phyloP scores from a whole-genome alignment of 2,797 vertebrate genomes.

The Bradypus variegatus region DNA sequence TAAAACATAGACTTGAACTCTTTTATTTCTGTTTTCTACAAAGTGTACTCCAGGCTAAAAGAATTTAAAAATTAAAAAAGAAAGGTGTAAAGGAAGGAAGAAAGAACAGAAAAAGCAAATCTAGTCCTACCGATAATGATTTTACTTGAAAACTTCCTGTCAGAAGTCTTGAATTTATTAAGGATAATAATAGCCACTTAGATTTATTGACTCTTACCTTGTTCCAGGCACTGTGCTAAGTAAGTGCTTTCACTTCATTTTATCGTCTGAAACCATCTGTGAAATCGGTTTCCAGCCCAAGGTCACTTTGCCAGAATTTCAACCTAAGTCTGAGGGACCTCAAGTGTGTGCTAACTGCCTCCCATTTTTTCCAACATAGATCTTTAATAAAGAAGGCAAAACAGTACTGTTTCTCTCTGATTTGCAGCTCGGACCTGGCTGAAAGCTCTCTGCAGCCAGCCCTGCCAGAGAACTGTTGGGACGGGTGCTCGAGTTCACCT shows the following conservation, averaged over 20 bases:
- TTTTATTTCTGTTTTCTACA: conserved; percentile 25
- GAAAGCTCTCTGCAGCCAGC: not conserved
- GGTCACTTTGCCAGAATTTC: not conserved
- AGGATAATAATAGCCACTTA: not conserved
- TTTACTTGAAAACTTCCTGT: not conserved
- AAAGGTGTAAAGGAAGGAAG: not conserved
- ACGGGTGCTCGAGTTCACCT: fast-evolving
- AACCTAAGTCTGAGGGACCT: not conserved
- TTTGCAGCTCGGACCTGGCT: too few relatives aligned
- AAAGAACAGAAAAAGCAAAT: not conserved
- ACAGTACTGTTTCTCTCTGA: not conserved
- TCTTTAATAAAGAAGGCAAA: not conserved
- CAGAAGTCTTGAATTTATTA: not conserved
- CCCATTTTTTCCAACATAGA: not conserved
- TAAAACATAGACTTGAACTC: not conserved
- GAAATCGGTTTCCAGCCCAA: not conserved
- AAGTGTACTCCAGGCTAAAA: not conserved
- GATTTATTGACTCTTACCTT: not conserved
- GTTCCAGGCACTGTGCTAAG: not conserved
- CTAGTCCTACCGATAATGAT: not conserved
- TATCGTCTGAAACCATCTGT: not conserved
- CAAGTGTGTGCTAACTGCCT: not conserved
- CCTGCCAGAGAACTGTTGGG: not conserved
- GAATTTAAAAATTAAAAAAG: not conserved
- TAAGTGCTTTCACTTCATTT: not conserved